Evolutionary conservation across 2,888 invertebrate species (phyloP), one percentile per base, ranked within the genome.

Genomic region (Hydraecia micacea): DNA sequence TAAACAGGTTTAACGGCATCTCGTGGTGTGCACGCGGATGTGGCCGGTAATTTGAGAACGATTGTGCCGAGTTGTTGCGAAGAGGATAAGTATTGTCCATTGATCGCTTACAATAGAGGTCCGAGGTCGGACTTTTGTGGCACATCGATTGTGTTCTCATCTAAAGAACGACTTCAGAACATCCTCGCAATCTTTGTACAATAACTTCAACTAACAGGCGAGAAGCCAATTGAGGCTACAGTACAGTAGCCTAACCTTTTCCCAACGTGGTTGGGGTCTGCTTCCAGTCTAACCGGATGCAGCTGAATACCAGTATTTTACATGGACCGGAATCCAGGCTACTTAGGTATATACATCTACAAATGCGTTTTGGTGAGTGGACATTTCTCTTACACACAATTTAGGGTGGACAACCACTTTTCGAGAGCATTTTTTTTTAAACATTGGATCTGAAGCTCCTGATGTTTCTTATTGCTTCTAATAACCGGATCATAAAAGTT

Each of bases 101-200:
- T 92, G 91, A 91, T 91, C 89, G 82, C 80, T 87, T 80, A 94
- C 93, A 95, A 94, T 93, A 90, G 90, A 91, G 88, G 89, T 83
- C 88, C 92, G 94, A 95, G 95, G 95, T 94, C 95, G 93, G 86
- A 84, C 90, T 92, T 91, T 91, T 89, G 89, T 91, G 87, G 85
- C 85, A 87, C 89, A 90, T 91, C 91, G 91, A 95, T 95, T 95
- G 94, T 96, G 88, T 90, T 90, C 92, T 93, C 88, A 89, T 93
- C 90, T 89, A 91, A 86, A 90, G 86, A 93, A 92, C 91, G 89
- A 89, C 89, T 92, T 91, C 90, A 92, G 92, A 91, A 92, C 90
- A 93, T 94, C 93, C 92, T 93, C 89, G 85, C 88, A 76, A 83
- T 86, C 86, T 86, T 86, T 80, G 80, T 79, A 76, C 65, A 87